Conservation (phyloP, 2,888 invertebrate genomes). For the Caenorhabditis sp. region DNA sequence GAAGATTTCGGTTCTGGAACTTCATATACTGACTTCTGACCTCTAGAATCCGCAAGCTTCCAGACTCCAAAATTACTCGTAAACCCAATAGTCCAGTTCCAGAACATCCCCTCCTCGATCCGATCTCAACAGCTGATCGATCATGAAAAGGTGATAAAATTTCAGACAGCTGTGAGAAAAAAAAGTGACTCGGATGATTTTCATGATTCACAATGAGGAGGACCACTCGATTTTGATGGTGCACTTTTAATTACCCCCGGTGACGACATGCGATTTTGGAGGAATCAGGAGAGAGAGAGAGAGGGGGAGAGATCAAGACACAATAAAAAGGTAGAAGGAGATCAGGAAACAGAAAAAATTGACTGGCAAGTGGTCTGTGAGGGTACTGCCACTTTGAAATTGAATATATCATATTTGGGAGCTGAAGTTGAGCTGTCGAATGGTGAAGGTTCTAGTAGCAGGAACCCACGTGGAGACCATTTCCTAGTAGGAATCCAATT, state of each 20-base stretch:
- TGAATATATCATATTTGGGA: no score
- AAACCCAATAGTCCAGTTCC: constrained; percentile 2
- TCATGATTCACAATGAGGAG: constrained; percentile 1
- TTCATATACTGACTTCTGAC: no score
- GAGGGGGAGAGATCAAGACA: background rate
- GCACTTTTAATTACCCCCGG: constrained; percentile 5
- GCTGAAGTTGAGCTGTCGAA: no score
- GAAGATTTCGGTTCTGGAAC: no score
- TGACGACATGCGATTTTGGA: background rate
- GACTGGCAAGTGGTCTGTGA: no score
- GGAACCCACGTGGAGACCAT: no score
- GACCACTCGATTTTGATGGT: background rate
- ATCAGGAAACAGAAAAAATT: background rate
- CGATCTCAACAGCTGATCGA: background rate
- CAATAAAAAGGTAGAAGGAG: background rate
- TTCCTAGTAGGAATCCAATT: no score
- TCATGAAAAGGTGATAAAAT: constrained; percentile 16
- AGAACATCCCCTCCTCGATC: background rate
- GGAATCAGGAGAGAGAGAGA: background rate
- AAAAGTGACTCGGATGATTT: background rate
- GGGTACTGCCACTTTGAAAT: no score
- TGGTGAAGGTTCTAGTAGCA: no score
- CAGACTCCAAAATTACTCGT: background rate
- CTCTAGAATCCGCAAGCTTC: background rate
- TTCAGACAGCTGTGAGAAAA: constrained; percentile 18